These are phyloP conservation scores for Hirudinaria manillensis DNA, from an alignment of 2,888 invertebrate genomes.

Conservation along the genomic window DNA sequence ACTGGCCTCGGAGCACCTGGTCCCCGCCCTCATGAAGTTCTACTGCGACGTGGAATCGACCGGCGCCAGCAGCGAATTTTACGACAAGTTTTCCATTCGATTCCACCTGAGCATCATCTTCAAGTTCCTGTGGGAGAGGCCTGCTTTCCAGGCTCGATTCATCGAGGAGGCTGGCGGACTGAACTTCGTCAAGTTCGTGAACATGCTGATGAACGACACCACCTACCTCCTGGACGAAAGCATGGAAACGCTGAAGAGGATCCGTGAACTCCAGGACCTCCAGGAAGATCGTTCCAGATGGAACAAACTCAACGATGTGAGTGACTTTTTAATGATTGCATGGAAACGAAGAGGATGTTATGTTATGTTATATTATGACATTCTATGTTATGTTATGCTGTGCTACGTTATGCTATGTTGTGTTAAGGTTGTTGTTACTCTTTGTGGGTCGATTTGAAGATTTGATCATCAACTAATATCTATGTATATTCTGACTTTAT, in stretches of 20 bases:
- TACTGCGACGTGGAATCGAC: slow-evolving; percentile 97
- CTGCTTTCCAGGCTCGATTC: slow-evolving; percentile 76
- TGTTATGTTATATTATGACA: too few relatives aligned
- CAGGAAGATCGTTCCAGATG: slow-evolving; percentile 68
- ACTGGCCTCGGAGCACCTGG: slow-evolving; percentile 72
- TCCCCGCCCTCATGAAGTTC: slow-evolving; percentile 90
- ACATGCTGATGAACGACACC: slow-evolving; percentile 97
- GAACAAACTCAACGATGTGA: slow-evolving; percentile 57
- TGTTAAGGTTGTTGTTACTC: too few relatives aligned
- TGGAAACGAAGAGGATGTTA: too few relatives aligned
- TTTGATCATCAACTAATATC: too few relatives aligned
- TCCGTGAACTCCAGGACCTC: slow-evolving; percentile 73
- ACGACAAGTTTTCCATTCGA: slow-evolving; percentile 94
- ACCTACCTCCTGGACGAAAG: slow-evolving; percentile 94
- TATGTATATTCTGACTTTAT: too few relatives aligned
- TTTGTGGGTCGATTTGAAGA: too few relatives aligned
- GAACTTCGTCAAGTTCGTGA: slow-evolving; percentile 83
- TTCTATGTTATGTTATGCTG: too few relatives aligned
- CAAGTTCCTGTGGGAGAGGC: slow-evolving; percentile 85
- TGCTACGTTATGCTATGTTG: too few relatives aligned
- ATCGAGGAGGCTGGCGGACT: slow-evolving; percentile 71
- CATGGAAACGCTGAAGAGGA: slow-evolving; percentile 71
- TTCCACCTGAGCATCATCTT: slow-evolving; percentile 95
- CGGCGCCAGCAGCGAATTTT: slow-evolving; percentile 95
- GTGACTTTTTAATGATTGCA: not conserved